Conservation (phyloP, 2,797 vertebrate genomes). For the Pteronotus mesoamericanus region DNA sequence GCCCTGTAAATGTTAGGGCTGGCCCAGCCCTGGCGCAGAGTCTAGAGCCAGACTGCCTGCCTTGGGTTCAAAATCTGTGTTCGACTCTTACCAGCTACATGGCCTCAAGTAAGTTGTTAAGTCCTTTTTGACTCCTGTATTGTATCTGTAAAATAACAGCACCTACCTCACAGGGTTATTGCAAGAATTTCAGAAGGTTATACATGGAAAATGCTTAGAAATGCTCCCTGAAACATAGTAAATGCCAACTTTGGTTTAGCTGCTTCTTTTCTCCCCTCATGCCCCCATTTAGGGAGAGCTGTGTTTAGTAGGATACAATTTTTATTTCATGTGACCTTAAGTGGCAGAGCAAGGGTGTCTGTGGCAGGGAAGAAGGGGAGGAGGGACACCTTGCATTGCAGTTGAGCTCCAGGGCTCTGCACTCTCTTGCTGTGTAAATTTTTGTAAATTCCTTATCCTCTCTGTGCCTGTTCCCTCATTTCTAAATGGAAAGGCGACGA, state of each 20-base stretch:
- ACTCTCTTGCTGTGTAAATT: background rate
- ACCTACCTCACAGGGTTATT: background rate
- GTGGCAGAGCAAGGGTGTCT: background rate
- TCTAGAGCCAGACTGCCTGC: background rate
- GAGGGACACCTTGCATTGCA: accelerated
- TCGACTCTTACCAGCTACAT: background rate
- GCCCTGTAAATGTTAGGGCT: background rate
- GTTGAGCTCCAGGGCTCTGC: background rate
- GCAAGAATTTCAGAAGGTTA: background rate
- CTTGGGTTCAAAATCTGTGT: background rate
- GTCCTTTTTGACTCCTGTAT: background rate
- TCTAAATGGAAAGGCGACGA: background rate
- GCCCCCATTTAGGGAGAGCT: background rate
- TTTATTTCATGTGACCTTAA: background rate
- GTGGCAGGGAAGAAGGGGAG: background rate
- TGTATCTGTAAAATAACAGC: background rate
- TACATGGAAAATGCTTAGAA: background rate
- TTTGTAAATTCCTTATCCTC: background rate
- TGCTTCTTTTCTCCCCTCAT: background rate
- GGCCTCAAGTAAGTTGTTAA: background rate
- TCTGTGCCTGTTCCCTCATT: background rate
- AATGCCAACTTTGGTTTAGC: background rate
- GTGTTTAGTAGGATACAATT: background rate
- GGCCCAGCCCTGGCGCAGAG: background rate
- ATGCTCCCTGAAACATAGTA: background rate